Conservation (phyloP, 1,140 invertebrate genomes). For the Daktulosphaira vitifoliae region DNA sequence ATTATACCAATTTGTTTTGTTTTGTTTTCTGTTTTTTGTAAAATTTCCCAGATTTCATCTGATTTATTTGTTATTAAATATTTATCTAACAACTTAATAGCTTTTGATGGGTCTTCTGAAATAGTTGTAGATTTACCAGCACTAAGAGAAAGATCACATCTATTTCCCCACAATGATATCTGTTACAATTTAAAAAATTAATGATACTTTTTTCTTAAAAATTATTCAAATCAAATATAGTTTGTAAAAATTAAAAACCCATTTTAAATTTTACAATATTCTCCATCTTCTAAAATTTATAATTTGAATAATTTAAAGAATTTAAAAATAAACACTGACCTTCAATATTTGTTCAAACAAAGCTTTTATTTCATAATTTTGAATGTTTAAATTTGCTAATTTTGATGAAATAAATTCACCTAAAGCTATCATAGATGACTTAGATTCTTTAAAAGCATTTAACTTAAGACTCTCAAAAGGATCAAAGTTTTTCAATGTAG, state of each 20-base stretch:
- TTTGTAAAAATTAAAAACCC: too few species aligned
- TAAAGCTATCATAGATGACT: constrained; percentile 2
- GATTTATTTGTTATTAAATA: constrained; percentile 30
- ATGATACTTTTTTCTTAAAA: background rate
- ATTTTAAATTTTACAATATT: too few species aligned
- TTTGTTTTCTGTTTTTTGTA: background rate
- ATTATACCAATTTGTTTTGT: constrained; percentile 6
- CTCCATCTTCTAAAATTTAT: too few species aligned
- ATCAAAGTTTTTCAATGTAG: background rate
- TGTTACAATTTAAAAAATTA: background rate
- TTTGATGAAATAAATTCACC: background rate
- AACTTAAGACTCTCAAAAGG: constrained; percentile 1
- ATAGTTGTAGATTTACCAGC: constrained; percentile 18
- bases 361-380: background rate
- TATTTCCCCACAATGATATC: constrained; percentile 33
- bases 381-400: constrained; percentile 1
- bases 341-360: constrained; percentile 12
- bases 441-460: constrained; percentile 18
- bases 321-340: background rate
- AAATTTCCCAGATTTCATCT: constrained; percentile 13
- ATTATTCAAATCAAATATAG: background rate
- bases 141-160: constrained; percentile 31
- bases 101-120: constrained; percentile 20
- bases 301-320: too few species aligned
- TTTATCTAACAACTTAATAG: background rate